Evolutionary conservation across 2,797 vertebrate species (phyloP).

Genomic region (Microhierax caerulescens): DNA sequence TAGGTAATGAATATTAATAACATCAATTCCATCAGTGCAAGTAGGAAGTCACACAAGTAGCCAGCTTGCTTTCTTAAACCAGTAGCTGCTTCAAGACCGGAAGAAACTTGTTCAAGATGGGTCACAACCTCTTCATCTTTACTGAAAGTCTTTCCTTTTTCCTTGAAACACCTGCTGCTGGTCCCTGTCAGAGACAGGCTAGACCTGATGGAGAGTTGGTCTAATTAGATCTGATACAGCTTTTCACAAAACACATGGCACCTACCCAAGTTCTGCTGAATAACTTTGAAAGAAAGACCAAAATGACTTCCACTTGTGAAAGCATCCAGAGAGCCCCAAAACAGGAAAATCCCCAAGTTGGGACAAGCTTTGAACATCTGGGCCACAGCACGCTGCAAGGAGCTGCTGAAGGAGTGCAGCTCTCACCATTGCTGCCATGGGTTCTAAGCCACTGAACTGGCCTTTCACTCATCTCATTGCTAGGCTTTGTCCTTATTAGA

Average conservation of each 20-base stretch:
- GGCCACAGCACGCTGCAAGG: background rate
- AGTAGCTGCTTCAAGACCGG: background rate
- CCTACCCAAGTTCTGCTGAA: background rate
- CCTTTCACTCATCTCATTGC: background rate
- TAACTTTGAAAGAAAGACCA: background rate
- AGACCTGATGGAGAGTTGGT: background rate
- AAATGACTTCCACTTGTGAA: background rate
- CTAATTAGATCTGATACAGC: background rate
- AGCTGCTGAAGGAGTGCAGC: background rate
- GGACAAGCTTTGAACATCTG: background rate
- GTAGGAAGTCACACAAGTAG: background rate
- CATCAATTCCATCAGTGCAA: background rate
- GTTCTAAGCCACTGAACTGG: background rate
- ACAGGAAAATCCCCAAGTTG: background rate
- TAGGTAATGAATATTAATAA: background rate
- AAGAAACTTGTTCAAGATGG: background rate
- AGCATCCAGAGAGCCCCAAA: background rate
- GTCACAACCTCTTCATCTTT: background rate
- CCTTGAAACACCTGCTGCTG: background rate
- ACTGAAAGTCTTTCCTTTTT: background rate
- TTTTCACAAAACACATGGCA: background rate
- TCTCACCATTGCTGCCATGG: background rate
- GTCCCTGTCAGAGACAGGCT: background rate
- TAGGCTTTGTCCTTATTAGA: background rate
- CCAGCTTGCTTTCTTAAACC: background rate